phyloP scores from a whole-genome alignment of 2,113 vertebrate genomes.

The Rhegmatorhina hoffmannsi region DNA sequence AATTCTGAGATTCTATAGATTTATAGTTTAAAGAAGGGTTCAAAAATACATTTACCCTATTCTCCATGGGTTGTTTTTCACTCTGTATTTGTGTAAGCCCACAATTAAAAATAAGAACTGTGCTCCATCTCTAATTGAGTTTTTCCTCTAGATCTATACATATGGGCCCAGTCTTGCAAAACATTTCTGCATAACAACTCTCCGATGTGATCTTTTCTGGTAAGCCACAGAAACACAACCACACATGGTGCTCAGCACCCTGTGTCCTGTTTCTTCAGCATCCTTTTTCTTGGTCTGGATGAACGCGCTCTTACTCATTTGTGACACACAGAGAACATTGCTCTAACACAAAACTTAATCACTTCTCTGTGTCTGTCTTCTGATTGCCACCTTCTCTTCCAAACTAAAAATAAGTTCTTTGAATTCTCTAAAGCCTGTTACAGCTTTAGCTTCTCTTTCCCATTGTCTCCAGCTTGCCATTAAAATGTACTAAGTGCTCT shows the following conservation, averaged over 20 bases:
- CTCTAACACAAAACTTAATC: not conserved
- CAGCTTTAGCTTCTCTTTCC: not conserved
- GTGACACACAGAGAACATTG: not conserved
- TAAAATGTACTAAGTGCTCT: slow-evolving; percentile 18
- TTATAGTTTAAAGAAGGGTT: not conserved
- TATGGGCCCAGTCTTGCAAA: slow-evolving; percentile 33
- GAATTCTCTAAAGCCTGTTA: not conserved
- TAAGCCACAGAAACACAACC: not conserved
- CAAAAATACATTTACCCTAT: not conserved
- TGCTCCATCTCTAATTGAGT: not conserved
- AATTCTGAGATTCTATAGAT: not conserved
- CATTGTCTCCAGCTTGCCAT: slow-evolving; percentile 6
- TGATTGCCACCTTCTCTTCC: not conserved
- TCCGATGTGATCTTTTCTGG: slow-evolving; percentile 40
- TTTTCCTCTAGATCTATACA: slow-evolving; percentile 1
- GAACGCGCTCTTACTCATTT: not conserved
- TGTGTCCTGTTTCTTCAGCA: not conserved
- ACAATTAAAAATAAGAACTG: not conserved
- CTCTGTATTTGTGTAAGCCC: not conserved
- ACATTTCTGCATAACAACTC: not conserved
- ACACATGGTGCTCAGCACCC: not conserved
- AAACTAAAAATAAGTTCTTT: slow-evolving; percentile 30
- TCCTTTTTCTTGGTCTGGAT: not conserved
- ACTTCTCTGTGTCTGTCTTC: not conserved
- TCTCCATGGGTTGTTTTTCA: not conserved